phyloP scores from a whole-genome alignment of 2,888 invertebrate genomes.

The Nymphalis polychloros region DNA sequence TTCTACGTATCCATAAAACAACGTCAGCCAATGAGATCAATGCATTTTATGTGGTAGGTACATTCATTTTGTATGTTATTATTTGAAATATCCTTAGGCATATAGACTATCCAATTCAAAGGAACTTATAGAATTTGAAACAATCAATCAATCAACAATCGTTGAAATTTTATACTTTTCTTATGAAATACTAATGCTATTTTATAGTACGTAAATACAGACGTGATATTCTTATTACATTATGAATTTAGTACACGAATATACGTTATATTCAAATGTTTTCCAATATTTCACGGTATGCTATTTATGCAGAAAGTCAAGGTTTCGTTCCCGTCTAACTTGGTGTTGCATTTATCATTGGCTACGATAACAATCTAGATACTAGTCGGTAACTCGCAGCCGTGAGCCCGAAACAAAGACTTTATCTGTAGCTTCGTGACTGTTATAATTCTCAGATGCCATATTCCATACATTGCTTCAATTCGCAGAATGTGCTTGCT shows the following conservation, averaged over 20 bases:
- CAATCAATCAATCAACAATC: no score
- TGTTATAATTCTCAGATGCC: constrained; percentile 41
- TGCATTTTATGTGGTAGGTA: no score
- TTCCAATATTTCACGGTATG: constrained; percentile 32
- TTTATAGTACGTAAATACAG: no score
- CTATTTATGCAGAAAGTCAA: constrained; percentile 33
- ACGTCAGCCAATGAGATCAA: no score
- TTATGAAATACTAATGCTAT: no score
- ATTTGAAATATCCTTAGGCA: no score
- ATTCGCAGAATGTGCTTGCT: constrained; percentile 18
- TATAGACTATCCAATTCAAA: no score
- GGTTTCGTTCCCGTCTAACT: constrained; percentile 34
- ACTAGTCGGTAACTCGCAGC: constrained; percentile 62
- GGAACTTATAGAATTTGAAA: no score
- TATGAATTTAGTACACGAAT: constrained; percentile 14
- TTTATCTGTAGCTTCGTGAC: constrained; percentile 60
- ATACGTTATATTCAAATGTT: constrained; percentile 19
- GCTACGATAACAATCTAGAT: constrained; percentile 63
- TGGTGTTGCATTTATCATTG: constrained; percentile 65
- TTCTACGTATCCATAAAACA: constrained; percentile 4
- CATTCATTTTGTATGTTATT: no score
- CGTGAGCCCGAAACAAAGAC: constrained; percentile 72
- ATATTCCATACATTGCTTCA: constrained; percentile 32
- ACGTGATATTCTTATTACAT: background rate
- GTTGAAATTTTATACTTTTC: no score